Percentiles rank a stretch among this genome's conserved stretches.
These are phyloP conservation scores for Drosophila rubida DNA, from an alignment of 2,888 invertebrate species.

Conservation along the genomic window DNA sequence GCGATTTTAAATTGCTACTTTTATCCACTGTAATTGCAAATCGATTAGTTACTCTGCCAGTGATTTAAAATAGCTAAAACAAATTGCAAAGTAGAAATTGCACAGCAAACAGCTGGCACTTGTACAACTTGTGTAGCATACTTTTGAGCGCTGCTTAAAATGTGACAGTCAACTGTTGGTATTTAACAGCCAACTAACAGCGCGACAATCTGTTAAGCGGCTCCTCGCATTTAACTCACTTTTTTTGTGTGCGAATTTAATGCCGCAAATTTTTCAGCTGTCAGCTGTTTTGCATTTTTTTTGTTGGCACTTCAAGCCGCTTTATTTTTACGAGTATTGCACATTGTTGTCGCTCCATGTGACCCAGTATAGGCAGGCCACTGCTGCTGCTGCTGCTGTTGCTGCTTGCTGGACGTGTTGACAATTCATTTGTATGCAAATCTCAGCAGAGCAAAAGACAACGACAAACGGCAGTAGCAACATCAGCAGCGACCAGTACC, in stretches of 20 bases:
- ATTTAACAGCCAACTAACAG: constrained; percentile 21
- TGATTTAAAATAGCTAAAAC: constrained; percentile 11
- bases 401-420: constrained; percentile 63
- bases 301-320: constrained; percentile 30
- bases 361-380: constrained; percentile 18
- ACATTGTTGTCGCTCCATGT: constrained; percentile 39
- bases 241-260: constrained; percentile 55
- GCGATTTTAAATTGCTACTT: constrained; percentile 6
- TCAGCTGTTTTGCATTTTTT: constrained; percentile 50
- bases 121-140: constrained; percentile 20
- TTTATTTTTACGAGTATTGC: constrained; percentile 63
- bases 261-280: constrained; percentile 51
- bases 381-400: constrained; percentile 14
- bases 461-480: constrained; percentile 41
- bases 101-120: neutral
- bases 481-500: constrained; percentile 28
- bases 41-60: constrained; percentile 15
- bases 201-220: neutral
- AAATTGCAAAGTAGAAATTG: neutral
- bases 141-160: constrained; percentile 17
- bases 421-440: constrained; percentile 82
- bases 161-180: neutral
- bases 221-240: neutral
- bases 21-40: constrained; percentile 15
- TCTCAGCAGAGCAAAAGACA: constrained; percentile 69